Conservation (phyloP, 2,888 invertebrate genomes). For the Drosophila yooni region DNA sequence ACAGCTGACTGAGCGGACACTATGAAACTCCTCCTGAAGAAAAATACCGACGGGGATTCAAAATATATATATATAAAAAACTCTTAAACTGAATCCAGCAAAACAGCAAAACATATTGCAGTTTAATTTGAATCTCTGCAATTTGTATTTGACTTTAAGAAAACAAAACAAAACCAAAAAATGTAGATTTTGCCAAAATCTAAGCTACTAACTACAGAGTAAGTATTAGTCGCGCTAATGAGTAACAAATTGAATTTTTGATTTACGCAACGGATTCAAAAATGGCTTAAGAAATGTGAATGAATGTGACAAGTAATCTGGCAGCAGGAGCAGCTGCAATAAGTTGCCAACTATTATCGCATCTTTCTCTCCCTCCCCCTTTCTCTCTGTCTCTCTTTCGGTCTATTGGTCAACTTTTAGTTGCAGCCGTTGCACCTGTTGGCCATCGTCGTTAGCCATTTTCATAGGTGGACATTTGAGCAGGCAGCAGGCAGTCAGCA, state of each 20-base stretch:
- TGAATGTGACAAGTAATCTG: neutral
- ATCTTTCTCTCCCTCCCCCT: neutral
- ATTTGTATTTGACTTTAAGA: neutral
- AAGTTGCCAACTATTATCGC: conserved; percentile 40
- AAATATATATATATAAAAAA: too few species aligned
- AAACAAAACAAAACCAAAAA: neutral
- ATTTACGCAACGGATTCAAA: conserved; percentile 35
- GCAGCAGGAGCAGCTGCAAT: conserved; percentile 41
- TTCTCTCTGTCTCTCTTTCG: conserved; percentile 18
- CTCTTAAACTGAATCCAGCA: neutral
- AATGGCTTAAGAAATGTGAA: conserved; percentile 24
- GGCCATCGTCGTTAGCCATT: conserved; percentile 53
- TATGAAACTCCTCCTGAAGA: neutral
- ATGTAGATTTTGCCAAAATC: neutral
- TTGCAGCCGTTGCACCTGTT: conserved; percentile 56
- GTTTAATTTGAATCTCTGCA: neutral
- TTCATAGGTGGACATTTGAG: conserved; percentile 61
- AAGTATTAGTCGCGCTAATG: neutral
- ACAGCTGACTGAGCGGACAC: neutral
- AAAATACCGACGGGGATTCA: neutral
- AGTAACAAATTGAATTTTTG: neutral
- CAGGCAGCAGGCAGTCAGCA: conserved; percentile 39
- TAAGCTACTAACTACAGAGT: conserved; percentile 3
- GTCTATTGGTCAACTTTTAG: conserved; percentile 26
- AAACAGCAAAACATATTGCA: neutral